Base-by-base conservation (phyloP, 1,140 invertebrate genomes). In the Campoletis sonorensis region DNA sequence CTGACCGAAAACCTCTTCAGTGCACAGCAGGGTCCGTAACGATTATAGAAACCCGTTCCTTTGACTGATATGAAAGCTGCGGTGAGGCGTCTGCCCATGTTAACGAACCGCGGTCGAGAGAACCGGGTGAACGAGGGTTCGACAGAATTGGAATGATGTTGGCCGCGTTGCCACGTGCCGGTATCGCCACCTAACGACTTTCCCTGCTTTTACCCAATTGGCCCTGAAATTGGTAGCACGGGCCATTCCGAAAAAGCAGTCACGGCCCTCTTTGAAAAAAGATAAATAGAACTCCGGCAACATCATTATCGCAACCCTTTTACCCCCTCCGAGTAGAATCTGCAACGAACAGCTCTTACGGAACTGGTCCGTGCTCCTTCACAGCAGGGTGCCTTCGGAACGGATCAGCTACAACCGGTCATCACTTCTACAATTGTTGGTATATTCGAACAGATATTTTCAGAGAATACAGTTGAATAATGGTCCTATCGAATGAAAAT, bases 101-200 rank as follows among this genome's bases (percentile, higher is more conserved):
- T 75, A 75, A 75, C 72, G 72, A 75, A 58, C 72, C 30, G 49
- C 26, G 72, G 49, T 58, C 72, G 72, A 75, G 23, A 75, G 72
- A 75, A 75, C 23, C 23, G 72, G 8, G 26, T 18, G 13, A 75
- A 51, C 30, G 26, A 40, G 72, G 45, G 45, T 10, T n/a, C 45
- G 45, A 58, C 10, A 54, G 72, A 75, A 54, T 54, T 1, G 72
- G 72, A n/a, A n/a, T 49, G 37, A 16, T 27, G 61, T 23, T 13
- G 51, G 18, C 18, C 16, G 10, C 49, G 54, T 23, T 0, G 49
- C 72, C 72, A 45, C 72, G 72, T 75, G 72, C 21, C 23, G 40
- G 45, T 64, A 26, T 75, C 72, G 45, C 37, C 72, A 30, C 72
- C 26, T 75, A 75, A 58, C 72, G 72, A 75, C 72, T 30, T 75